Base-by-base conservation (phyloP, 1,140 invertebrate genomes). In the Myzus persicae region DNA sequence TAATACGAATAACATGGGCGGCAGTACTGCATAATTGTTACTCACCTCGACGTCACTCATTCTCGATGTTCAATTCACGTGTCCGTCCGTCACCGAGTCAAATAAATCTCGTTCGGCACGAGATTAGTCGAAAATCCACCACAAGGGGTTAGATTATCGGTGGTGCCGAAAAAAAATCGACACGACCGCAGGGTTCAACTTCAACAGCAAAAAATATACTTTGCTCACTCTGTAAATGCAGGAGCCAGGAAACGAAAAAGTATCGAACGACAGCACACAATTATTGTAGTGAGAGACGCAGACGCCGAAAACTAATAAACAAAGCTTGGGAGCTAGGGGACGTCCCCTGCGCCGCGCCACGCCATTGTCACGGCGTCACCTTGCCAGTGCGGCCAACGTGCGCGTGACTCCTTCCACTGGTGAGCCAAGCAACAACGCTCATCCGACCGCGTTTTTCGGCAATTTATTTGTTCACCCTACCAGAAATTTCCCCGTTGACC, bases 11-110 rank as follows among this genome's bases (percentile, higher is more conserved):
- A 76, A n/a, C n/a, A 76, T n/a, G 4, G 31, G n/a, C 7, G 14
- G 31, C 14, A 76, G 31, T n/a, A n/a, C n/a, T 31, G 14, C 5
- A n/a, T 22, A 76, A 67, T 76, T 82, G 5, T 36, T 40, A 51
- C 91, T 93, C 31, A 93, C 91, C 91, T 93, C 91, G 46, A 93
- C 81, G 91, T 93, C 91, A 40, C 91, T 93, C 91, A 93, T 93
- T 42, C 42, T 85, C 0, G 91, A 92, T 24, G 67, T 20, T n/a
- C 36, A 31, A 85, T 85, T 93, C 91, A 93, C 91, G 91, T 93
- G 91, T 91, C 67, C 36, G 11, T 93, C 91, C 36, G 36, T 48
- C 20, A 44, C 4, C 4, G 44, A 40, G 84, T 44, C 26, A 31
- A 85, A 1, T 44, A 42, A 31, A 7, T 44, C 84, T 11, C 26